Conservation (phyloP, 2,888 invertebrate species). For the Melanostoma scalare region DNA sequence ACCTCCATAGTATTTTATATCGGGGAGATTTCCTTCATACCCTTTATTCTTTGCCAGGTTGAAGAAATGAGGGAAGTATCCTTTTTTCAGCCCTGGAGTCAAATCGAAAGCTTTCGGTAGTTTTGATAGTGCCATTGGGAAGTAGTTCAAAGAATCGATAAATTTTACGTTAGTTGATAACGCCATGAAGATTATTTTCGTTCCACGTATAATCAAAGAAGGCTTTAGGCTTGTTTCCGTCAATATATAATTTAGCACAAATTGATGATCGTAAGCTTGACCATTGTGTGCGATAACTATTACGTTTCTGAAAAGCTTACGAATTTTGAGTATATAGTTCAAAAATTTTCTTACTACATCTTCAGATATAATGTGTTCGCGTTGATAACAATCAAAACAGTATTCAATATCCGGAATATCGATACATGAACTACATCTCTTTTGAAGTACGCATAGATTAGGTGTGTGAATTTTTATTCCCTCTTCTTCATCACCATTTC, state of each 20-base stretch:
- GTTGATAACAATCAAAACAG: too few relatives aligned
- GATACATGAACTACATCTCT: neutral
- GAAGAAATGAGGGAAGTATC: neutral
- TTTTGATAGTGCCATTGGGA: neutral
- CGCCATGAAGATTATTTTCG: neutral
- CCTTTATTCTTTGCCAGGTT: neutral
- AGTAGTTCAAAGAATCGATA: neutral
- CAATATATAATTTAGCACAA: neutral
- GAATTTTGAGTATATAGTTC: neutral
- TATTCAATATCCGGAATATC: neutral
- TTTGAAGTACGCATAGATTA: neutral
- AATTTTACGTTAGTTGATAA: neutral
- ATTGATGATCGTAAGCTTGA: conserved; percentile 1
- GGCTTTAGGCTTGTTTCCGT: neutral
- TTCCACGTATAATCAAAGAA: neutral
- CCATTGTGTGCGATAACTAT: neutral
- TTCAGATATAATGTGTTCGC: too few relatives aligned
- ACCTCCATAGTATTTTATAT: too few relatives aligned
- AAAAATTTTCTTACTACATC: too few relatives aligned
- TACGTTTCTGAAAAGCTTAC: neutral
- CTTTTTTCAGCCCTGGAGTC: neutral
- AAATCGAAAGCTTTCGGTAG: conserved; percentile 3
- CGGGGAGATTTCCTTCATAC: too few relatives aligned
- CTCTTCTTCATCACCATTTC: neutral
- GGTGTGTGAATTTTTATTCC: neutral